phyloP scores from a whole-genome alignment of 1,140 invertebrate genomes.

The Chlorops oryzae region DNA sequence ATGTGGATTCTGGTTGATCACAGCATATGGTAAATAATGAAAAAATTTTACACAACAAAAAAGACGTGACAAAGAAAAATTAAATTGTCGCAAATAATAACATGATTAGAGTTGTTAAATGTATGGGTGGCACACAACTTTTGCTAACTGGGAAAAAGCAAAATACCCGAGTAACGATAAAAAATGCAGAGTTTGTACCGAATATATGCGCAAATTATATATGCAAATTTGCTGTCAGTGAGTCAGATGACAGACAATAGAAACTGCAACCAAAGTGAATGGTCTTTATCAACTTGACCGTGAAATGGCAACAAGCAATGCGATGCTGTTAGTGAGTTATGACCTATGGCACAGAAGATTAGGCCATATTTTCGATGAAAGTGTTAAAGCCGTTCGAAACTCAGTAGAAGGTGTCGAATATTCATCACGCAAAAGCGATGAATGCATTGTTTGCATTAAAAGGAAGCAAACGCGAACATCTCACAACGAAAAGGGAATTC shows the following conservation, averaged over 20 bases:
- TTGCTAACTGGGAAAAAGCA: neutral
- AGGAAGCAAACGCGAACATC: conserved; percentile 25
- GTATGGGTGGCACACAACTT: conserved; percentile 5
- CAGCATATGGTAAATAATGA: conserved; percentile 1
- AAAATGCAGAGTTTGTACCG: conserved; percentile 11
- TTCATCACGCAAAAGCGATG: neutral
- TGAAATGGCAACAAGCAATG: neutral
- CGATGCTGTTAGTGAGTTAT: too few relatives aligned
- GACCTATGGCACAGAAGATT: conserved; percentile 18
- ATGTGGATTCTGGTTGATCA: conserved; percentile 3
- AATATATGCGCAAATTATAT: conserved; percentile 4
- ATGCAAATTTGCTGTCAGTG: conserved; percentile 12
- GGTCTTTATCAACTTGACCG: conserved; percentile 5
- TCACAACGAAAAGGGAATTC: conserved; percentile 16
- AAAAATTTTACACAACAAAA: neutral
- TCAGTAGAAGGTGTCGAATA: neutral
- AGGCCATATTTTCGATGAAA: conserved; percentile 16
- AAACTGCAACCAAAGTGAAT: conserved; percentile 2
- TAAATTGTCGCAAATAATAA: conserved; percentile 8
- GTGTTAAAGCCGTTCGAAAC: conserved; percentile 4
- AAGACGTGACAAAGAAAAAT: conserved; percentile 8
- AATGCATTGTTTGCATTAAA: conserved; percentile 30
- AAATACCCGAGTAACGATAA: neutral
- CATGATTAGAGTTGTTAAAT: conserved; percentile 6
- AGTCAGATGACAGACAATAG: conserved; percentile 2